Evolutionary conservation across 2,888 invertebrate species (phyloP).

Genomic region (Drosophila meridiana): DNA sequence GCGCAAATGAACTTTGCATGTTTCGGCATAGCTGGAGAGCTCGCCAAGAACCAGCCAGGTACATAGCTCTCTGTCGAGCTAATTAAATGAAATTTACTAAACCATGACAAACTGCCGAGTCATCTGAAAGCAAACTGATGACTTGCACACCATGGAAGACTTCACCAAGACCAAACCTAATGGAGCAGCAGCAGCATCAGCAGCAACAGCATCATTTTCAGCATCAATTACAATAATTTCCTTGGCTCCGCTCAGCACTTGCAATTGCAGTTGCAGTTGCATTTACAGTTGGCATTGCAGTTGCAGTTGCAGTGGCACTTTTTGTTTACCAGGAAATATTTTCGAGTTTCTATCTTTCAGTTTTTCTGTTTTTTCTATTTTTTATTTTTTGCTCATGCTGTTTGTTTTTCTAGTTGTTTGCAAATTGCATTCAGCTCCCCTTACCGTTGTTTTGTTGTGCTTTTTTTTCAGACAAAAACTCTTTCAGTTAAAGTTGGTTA

Average conservation of each 20-base stretch:
- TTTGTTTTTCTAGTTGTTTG: constrained; percentile 49
- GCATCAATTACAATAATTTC: constrained; percentile 67
- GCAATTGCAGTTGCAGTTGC: constrained; percentile 5
- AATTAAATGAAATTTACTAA: constrained; percentile 58
- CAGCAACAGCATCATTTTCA: constrained; percentile 55
- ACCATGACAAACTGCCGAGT: constrained; percentile 49
- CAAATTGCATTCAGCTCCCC: constrained; percentile 49
- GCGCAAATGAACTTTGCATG: constrained; percentile 32
- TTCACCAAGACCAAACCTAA: constrained; percentile 31
- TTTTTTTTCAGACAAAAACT: constrained; percentile 44
- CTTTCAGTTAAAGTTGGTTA: constrained; percentile 26
- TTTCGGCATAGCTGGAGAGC: constrained; percentile 4
- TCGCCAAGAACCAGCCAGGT: not conserved
- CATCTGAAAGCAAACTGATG: constrained; percentile 46
- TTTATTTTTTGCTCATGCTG: constrained; percentile 15
- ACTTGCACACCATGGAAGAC: constrained; percentile 7
- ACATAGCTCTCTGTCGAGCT: constrained; percentile 2
- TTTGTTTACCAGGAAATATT: constrained; percentile 61
- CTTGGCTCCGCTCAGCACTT: constrained; percentile 11
- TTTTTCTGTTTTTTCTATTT: constrained; percentile 2
- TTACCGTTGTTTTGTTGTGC: constrained; percentile 26
- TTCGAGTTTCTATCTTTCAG: constrained; percentile 17
- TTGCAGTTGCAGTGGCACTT: constrained; percentile 15
- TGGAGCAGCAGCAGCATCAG: constrained; percentile 32
- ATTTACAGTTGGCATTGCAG: constrained; percentile 4